Evolutionary conservation across 2,113 vertebrate genomes (phyloP).

Genomic region (Nanorana parkeri): DNA sequence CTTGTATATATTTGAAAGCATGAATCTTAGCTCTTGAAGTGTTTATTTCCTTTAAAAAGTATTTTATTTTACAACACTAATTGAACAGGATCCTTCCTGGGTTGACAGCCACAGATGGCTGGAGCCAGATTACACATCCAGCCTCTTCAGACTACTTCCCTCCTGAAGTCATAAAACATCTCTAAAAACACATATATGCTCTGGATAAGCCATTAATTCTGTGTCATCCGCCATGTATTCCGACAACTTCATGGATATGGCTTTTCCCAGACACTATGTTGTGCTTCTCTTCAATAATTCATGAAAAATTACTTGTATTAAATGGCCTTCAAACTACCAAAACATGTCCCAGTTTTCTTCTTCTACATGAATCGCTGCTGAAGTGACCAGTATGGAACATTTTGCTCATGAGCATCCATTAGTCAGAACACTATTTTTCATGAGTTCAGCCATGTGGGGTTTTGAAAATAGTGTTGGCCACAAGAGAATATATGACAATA

Average conservation of each 20-base stretch:
- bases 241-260: slow-evolving; percentile 67
- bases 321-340: slow-evolving; percentile 78
- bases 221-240: slow-evolving; percentile 73
- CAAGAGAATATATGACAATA: slow-evolving; percentile 56
- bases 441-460: slow-evolving; percentile 67
- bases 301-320: slow-evolving; percentile 84
- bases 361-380: slow-evolving; percentile 77
- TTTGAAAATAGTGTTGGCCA: slow-evolving; percentile 58
- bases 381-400: slow-evolving; percentile 63
- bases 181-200: slow-evolving; percentile 84
- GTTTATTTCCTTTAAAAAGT: slow-evolving; percentile 99
- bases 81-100: slow-evolving; percentile 85
- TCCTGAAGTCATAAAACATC: slow-evolving; percentile 83
- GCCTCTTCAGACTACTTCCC: slow-evolving; percentile 82
- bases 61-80: slow-evolving; percentile 96
- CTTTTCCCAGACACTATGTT: slow-evolving; percentile 72
- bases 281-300: slow-evolving; percentile 81
- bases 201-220: slow-evolving; percentile 82
- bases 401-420: slow-evolving; percentile 68
- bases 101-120: slow-evolving; percentile 80
- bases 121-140: slow-evolving; percentile 84
- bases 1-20: slow-evolving; percentile 99
- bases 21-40: slow-evolving; percentile 92
- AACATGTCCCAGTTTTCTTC: slow-evolving; percentile 66
- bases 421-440: slow-evolving; percentile 72